phyloP scores from a whole-genome alignment of 1,140 invertebrate species.

The Drosophila albomicans region DNA sequence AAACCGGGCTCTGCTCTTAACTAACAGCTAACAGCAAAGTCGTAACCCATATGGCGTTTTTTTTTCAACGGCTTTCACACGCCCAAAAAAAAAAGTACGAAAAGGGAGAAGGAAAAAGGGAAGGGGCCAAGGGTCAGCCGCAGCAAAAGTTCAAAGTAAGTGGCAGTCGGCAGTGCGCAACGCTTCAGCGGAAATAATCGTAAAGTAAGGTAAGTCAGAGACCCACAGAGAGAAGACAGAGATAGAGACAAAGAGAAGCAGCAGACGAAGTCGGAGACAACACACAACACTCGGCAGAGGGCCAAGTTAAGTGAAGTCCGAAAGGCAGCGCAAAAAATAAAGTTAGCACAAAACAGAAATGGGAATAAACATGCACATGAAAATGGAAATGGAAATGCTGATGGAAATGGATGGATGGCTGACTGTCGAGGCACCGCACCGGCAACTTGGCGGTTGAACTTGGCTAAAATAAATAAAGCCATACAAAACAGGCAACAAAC shows the following conservation, averaged over 20 bases:
- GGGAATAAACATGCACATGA: conserved; percentile 26
- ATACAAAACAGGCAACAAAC: conserved; percentile 66
- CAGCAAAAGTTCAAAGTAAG: conserved; percentile 75
- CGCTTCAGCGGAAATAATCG: conserved; percentile 81
- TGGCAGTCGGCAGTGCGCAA: conserved; percentile 63
- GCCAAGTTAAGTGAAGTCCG: conserved; percentile 34
- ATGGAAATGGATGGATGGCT: conserved; percentile 68
- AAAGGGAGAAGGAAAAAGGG: conserved; percentile 1
- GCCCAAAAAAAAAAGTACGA: conserved; percentile 51
- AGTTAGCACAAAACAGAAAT: conserved; percentile 70
- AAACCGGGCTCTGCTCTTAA: conserved; percentile 8
- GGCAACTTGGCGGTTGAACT: conserved; percentile 69
- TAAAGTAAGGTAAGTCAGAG: conserved; percentile 69
- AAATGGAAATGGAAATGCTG: conserved; percentile 32
- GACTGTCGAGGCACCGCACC: neutral
- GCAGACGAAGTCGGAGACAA: conserved; percentile 6
- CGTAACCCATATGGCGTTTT: conserved; percentile 31
- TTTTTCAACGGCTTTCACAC: conserved; percentile 68
- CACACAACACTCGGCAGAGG: conserved; percentile 13
- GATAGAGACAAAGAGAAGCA: conserved; percentile 34
- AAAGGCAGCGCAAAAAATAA: conserved; percentile 56
- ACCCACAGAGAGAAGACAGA: conserved; percentile 28
- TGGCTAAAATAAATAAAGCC: conserved; percentile 83
- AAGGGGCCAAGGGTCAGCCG: conserved; percentile 33
- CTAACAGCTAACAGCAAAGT: conserved; percentile 26